Conservation (phyloP, 2,113 vertebrate genomes). For the Psophia crepitans region DNA sequence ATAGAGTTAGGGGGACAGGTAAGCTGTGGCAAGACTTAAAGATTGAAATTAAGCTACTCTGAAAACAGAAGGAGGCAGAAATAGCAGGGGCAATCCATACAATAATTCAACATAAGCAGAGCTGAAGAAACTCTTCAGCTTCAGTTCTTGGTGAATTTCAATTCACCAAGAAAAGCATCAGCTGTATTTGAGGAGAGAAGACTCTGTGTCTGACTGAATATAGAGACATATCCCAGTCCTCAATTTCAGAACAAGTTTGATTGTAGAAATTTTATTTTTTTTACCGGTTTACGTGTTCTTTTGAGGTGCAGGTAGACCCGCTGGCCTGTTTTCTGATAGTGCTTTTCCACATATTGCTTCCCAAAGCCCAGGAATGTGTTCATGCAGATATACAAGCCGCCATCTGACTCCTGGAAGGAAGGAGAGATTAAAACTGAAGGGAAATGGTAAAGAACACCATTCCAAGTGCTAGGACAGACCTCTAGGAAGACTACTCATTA, state of each 20-base stretch:
- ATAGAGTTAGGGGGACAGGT: not conserved
- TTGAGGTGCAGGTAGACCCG: slow-evolving; percentile 92
- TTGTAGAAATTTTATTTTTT: accelerated
- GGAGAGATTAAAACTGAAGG: not conserved
- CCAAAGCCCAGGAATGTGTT: slow-evolving; percentile 97
- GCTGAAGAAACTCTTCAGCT: too few relatives aligned
- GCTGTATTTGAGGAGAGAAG: not conserved
- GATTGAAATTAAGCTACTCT: not conserved
- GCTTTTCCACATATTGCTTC: slow-evolving; percentile 89
- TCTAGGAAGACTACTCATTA: not conserved
- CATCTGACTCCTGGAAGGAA: slow-evolving; percentile 87
- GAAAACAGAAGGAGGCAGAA: not conserved
- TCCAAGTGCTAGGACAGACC: not conserved
- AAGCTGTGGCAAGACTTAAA: not conserved
- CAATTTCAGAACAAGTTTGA: not conserved
- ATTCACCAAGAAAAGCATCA: not conserved
- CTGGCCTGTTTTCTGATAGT: slow-evolving; percentile 89
- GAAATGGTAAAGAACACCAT: not conserved
- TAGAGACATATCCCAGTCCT: not conserved
- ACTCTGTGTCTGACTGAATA: not conserved
- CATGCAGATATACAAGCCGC: slow-evolving; percentile 96
- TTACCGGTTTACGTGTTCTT: slow-evolving; percentile 86
- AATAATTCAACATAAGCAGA: not conserved
- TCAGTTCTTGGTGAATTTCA: not conserved
- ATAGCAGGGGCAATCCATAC: accelerated